Conservation (phyloP, 2,797 vertebrate species). For the Epinephelus awoara region DNA sequence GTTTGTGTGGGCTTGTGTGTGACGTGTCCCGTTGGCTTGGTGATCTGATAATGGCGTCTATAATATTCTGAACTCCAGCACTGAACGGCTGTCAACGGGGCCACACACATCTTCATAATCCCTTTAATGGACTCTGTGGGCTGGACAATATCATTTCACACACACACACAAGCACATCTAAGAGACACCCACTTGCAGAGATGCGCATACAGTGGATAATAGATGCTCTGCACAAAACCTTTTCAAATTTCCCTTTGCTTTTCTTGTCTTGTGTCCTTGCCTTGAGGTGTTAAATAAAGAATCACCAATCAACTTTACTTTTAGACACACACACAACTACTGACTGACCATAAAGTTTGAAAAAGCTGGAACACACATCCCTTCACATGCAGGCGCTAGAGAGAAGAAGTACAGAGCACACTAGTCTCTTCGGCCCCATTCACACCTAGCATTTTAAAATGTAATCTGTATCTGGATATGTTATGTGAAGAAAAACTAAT, state of each 20-base stretch:
- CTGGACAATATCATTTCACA: slow-evolving; percentile 46
- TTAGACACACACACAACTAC: too few species aligned
- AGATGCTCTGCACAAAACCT: not conserved
- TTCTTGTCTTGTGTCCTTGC: slow-evolving; percentile 7
- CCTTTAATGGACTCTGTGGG: slow-evolving; percentile 71
- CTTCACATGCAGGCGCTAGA: too few species aligned
- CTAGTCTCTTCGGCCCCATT: too few species aligned
- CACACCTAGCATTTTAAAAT: too few species aligned
- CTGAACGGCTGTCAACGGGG: slow-evolving; percentile 59
- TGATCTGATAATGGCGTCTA: slow-evolving; percentile 68
- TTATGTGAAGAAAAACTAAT: too few species aligned
- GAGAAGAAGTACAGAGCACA: too few species aligned
- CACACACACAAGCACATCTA: slow-evolving; percentile 25
- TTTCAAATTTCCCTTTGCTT: not conserved
- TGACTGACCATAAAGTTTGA: too few species aligned
- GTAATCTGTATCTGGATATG: too few species aligned
- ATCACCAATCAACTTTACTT: not conserved
- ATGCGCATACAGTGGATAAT: not conserved
- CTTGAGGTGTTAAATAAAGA: slow-evolving; percentile 2
- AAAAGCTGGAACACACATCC: too few species aligned
- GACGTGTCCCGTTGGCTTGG: slow-evolving; percentile 51
- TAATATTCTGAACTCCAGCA: slow-evolving; percentile 70
- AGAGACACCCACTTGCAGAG: slow-evolving; percentile 16
- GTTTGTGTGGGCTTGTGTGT: slow-evolving; percentile 71
- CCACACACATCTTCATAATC: slow-evolving; percentile 71